Base-by-base conservation (phyloP, 1,140 invertebrate species). In the Drosophila athabasca region DNA sequence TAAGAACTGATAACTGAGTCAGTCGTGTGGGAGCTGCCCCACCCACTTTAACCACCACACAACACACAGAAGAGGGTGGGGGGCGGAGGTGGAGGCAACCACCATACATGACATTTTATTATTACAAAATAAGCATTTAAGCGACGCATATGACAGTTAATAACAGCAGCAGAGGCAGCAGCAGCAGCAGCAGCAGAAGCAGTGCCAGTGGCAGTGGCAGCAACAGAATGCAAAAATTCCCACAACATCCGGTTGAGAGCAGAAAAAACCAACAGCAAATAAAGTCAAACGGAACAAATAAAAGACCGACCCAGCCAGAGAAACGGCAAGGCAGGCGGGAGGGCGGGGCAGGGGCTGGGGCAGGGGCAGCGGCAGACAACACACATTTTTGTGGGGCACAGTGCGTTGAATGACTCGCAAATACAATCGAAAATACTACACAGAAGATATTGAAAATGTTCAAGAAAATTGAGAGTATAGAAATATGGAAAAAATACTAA, bases 91-190 rank as follows among this genome's bases (percentile, higher is more conserved):
- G n/a, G 19, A 11, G 8, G 7, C 8, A n/a, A 43, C 57, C 58
- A 64, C 67, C 78, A 71, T 60, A 83, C 71, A 83, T 79, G 83
- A 83, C 68, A 89, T 79, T 88, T 88, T 88, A 83, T 87, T 88
- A 76, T 88, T 88, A 88, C 83, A 88, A 88, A 82, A 88, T 88
- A 87, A 88, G 76, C 83, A 83, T 87, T 87, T 87, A 83, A 67
- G 67, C 79, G 65, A 65, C 80, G 65, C 79, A 69, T 87, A 87
- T 87, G 83, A 82, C 82, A 87, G 83, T 88, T 79, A 87, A 87
- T 87, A 88, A 87, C 77, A 76, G 22, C 62, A 62, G 13, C 57
- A 31, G 31, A 31, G 31, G 31, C 31, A 24, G 4, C 24, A 24
- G 24, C 24, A 26, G 24, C 70, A 53, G 8, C 57, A 51, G 43